A percentile compares a stretch with the other conserved stretches of the same genome.
Evolutionary conservation across 2,113 vertebrate species (phyloP).

Genomic region (Eleginops maclovinus): DNA sequence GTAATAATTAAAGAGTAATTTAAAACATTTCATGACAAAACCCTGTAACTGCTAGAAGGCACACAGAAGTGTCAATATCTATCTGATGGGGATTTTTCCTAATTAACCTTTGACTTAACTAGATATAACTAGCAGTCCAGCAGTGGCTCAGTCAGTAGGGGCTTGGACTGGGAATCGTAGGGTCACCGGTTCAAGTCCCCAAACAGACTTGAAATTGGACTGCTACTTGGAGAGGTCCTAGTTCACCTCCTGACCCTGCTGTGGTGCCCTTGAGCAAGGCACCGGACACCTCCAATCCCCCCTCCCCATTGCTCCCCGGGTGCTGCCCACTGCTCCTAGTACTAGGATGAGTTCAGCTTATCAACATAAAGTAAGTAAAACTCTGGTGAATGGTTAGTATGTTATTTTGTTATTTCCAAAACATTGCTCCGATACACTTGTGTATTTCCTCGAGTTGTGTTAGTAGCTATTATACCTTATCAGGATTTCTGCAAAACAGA

Average conservation of each 20-base stretch:
- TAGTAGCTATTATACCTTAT: slow-evolving; percentile 50
- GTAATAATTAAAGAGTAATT: background rate
- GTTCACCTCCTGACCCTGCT: too few relatives aligned
- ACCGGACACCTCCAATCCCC: too few relatives aligned
- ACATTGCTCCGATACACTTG: background rate
- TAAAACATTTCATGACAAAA: background rate
- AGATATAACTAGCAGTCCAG: too few relatives aligned
- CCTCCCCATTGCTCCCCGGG: too few relatives aligned
- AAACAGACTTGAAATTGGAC: too few relatives aligned
- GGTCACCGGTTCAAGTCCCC: too few relatives aligned
- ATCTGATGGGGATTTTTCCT: background rate
- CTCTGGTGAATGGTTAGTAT: slow-evolving; percentile 12
- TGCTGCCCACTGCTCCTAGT: too few relatives aligned
- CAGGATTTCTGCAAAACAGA: slow-evolving; percentile 54
- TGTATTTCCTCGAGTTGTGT: slow-evolving; percentile 13
- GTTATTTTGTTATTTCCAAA: slow-evolving; percentile 18
- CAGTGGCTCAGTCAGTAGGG: too few relatives aligned
- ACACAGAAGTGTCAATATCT: background rate
- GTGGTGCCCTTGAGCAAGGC: too few relatives aligned
- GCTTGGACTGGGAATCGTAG: too few relatives aligned
- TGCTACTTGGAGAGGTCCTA: too few relatives aligned
- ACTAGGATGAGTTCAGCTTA: slow-evolving; percentile 17
- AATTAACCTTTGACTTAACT: background rate
- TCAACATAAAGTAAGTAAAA: background rate
- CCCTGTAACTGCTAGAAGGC: background rate